phyloP scores from a whole-genome alignment of 2,888 invertebrate species.

The Leptura quadrifasciata region DNA sequence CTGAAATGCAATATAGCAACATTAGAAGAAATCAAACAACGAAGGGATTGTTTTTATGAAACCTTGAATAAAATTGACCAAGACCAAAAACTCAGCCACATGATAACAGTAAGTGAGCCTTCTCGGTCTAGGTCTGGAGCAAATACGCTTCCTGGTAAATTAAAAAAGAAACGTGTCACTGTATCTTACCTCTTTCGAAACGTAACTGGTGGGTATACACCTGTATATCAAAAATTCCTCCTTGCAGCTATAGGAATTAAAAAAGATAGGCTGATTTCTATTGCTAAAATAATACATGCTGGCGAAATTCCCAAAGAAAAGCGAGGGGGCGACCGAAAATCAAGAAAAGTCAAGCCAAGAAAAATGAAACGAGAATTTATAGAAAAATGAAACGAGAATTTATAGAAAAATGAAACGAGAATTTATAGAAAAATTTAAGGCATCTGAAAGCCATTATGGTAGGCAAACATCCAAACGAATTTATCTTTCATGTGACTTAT shows the following conservation, averaged over 20 bases:
- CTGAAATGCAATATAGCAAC: not conserved
- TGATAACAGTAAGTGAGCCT: too few relatives aligned
- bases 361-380: not conserved
- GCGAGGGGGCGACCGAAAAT: not conserved
- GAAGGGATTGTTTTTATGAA: too few relatives aligned
- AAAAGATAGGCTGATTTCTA: not conserved
- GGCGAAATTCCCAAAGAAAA: not conserved
- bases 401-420: not conserved
- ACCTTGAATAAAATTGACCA: too few relatives aligned
- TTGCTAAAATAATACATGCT: not conserved
- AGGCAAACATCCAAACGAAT: constrained; percentile 2
- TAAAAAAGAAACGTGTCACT: too few relatives aligned
- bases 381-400: not conserved
- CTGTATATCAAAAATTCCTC: too few relatives aligned
- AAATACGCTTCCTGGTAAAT: too few relatives aligned
- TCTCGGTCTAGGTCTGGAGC: too few relatives aligned
- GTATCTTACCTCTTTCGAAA: too few relatives aligned
- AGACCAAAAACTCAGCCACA: too few relatives aligned
- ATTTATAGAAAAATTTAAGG: constrained; percentile 1
- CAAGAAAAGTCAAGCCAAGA: not conserved
- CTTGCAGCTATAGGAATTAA: not conserved
- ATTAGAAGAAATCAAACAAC: not conserved
- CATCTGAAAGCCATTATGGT: not conserved
- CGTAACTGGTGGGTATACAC: too few relatives aligned
- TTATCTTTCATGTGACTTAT: not conserved